Conservation (phyloP, 2,797 vertebrate species). For the Zalophus californianus region DNA sequence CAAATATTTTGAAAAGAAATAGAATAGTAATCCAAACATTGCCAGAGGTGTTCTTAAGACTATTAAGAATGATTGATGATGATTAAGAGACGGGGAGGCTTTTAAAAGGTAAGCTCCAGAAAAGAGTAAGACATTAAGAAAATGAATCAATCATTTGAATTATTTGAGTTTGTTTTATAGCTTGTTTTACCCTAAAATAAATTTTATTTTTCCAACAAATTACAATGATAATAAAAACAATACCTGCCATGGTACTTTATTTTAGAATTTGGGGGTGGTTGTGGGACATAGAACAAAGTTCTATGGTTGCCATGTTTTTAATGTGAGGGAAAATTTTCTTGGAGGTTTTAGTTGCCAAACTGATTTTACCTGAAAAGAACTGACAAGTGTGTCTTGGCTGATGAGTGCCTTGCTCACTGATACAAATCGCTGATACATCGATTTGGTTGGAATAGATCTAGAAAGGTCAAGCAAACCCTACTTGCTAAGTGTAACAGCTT, state of each 20-base stretch:
- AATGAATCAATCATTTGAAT: neutral
- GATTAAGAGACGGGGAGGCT: neutral
- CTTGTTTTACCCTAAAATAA: neutral
- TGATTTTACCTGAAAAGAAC: constrained; percentile 1
- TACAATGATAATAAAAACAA: neutral
- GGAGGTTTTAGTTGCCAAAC: neutral
- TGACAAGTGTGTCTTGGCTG: neutral
- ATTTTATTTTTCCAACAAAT: constrained; percentile 36
- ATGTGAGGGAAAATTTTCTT: neutral
- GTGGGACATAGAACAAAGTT: neutral
- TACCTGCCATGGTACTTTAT: neutral
- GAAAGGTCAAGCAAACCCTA: neutral
- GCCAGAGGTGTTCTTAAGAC: neutral
- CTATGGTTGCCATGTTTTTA: neutral
- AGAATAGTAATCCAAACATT: neutral
- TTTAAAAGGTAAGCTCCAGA: constrained; percentile 1
- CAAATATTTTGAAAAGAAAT: constrained; percentile 27
- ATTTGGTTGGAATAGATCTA: neutral
- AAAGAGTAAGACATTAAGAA: neutral
- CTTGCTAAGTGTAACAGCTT: neutral
- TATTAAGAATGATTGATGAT: neutral
- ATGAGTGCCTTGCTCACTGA: neutral
- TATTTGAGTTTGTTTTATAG: neutral
- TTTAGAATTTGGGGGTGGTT: neutral
- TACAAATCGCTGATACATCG: neutral